Conservation (phyloP, 2,797 vertebrate species). For the Diplodus puntazzo region DNA sequence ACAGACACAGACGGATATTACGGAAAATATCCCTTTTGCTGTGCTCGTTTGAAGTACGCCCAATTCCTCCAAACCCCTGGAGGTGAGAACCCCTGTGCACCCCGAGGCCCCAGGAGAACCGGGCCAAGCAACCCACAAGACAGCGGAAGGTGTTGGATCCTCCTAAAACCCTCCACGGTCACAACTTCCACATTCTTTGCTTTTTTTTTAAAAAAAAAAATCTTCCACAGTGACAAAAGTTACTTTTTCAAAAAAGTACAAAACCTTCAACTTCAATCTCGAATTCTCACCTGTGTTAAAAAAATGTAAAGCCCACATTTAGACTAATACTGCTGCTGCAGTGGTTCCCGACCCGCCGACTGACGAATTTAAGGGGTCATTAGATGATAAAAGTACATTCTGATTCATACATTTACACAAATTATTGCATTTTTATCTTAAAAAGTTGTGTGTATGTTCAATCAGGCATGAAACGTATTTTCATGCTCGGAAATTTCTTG, state of each 20-base stretch:
- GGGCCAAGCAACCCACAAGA: slow-evolving; percentile 3
- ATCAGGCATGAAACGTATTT: not conserved
- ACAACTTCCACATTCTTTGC: slow-evolving; percentile 6
- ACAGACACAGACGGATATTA: slow-evolving; percentile 3
- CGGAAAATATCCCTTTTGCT: slow-evolving; percentile 34
- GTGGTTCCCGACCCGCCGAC: slow-evolving; percentile 8
- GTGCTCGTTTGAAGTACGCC: slow-evolving; percentile 16
- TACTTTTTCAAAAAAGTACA: not conserved
- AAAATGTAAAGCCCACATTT: not conserved
- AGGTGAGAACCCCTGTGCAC: not conserved
- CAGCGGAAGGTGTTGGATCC: not conserved
- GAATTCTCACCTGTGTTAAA: not conserved
- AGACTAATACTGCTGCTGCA: not conserved
- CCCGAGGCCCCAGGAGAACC: slow-evolving; percentile 1
- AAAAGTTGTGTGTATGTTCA: too few species aligned
- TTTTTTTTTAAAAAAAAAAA: not conserved
- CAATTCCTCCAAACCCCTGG: not conserved
- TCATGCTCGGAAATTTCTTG: not conserved
- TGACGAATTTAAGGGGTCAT: not conserved
- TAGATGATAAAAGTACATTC: slow-evolving; percentile 4
- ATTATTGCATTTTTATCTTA: slow-evolving; percentile 14
- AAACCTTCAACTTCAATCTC: not conserved
- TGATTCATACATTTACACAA: slow-evolving; percentile 18
- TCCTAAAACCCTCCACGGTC: not conserved
- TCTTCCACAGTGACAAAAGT: slow-evolving; percentile 2